Evolutionary conservation across 2,797 vertebrate genomes (phyloP), one percentile per base, ranked within the genome.

Genomic region (Falco novaeseelandiae): DNA sequence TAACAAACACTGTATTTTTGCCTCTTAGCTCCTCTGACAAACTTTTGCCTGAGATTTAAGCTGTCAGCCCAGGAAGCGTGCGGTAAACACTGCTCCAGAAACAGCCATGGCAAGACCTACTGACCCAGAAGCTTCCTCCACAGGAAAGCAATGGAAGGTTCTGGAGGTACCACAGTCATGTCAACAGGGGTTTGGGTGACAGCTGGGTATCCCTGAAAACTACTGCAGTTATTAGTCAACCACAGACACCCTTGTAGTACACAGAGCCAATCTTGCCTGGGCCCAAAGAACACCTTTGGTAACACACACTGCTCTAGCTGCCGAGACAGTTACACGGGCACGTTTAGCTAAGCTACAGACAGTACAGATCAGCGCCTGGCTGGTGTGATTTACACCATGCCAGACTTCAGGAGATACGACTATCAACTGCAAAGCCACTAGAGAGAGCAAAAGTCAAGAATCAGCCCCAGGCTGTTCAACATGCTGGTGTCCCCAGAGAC

Each of bases 1-100:
- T 87, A 93, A 91, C 52, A 91, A 84, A 67, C 36, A 61, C 57
- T 59, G 49, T 42, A 77, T 30, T 87, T 94, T 83, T 78, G 18
- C 61, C 87, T 91, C 69, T 74, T n/a, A n/a, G n/a, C n/a, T n/a
- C n/a, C n/a, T n/a, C n/a, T n/a, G n/a, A n/a, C n/a, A n/a, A n/a
- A n/a, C n/a, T n/a, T n/a, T n/a, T n/a, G n/a, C n/a, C n/a, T n/a
- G n/a, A n/a, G n/a, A n/a, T n/a, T n/a, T n/a, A n/a, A n/a, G n/a
- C n/a, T 65, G 40, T 27, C 71, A 89, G 91, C 13, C 23, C 54
- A 51, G 44, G 67, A 61, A 90, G 13, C 0, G 2, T 27, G 49
- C 5, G 3, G 51, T 10, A 52, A 92, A 57, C 2, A 4, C 26
- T 32, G 7, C 23, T n/a, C 57, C 59, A 57, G 67, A 57, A 84